These are phyloP conservation scores for Acleris literana DNA, from an alignment of 2,888 invertebrate species.

Conservation along the genomic window DNA sequence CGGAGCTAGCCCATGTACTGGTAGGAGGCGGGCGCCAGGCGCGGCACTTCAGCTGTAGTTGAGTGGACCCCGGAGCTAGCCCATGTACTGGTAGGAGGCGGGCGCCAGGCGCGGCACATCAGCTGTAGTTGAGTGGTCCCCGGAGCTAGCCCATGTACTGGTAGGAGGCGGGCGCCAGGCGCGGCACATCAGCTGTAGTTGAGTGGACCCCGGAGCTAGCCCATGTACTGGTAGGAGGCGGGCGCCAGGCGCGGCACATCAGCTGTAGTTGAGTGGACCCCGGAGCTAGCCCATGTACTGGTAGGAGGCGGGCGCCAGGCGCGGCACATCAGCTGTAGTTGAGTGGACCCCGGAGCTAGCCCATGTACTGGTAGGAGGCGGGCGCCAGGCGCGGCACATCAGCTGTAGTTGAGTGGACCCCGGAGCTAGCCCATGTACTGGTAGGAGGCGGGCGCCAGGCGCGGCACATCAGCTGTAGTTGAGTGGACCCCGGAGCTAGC, in stretches of 20 bases:
- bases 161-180: slow-evolving; percentile 86
- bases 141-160: slow-evolving; percentile 89
- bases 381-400: slow-evolving; percentile 49
- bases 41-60: no score
- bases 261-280: no score
- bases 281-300: slow-evolving; percentile 89
- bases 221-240: slow-evolving; percentile 94
- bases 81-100: slow-evolving; percentile 94
- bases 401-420: no score
- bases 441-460: slow-evolving; percentile 86
- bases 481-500: slow-evolving; percentile 64
- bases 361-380: slow-evolving; percentile 94
- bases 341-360: slow-evolving; percentile 64
- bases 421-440: slow-evolving; percentile 89
- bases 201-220: slow-evolving; percentile 64
- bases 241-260: slow-evolving; percentile 49
- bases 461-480: no score
- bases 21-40: slow-evolving; percentile 86
- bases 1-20: slow-evolving; percentile 89
- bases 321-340: no score
- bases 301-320: slow-evolving; percentile 86
- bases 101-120: slow-evolving; percentile 49
- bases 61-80: slow-evolving; percentile 64
- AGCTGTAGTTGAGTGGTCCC: no score
- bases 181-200: no score